Evolutionary conservation across 2,113 vertebrate genomes (phyloP), one percentile per base, ranked within the genome.

Genomic region (Formicarius rufipectus): DNA sequence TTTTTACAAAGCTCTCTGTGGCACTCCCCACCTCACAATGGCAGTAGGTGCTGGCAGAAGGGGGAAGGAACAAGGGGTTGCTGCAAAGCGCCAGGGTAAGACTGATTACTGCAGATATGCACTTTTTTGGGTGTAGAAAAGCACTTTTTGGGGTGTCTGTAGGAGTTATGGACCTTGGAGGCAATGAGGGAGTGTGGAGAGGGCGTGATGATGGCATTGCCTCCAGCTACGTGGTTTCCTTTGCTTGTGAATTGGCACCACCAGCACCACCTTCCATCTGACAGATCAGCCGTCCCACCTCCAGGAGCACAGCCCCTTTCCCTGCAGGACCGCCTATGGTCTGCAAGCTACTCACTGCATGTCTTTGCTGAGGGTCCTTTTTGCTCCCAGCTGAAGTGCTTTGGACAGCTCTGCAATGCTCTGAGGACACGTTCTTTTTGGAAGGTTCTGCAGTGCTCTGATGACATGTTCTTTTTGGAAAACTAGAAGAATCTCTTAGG

Each of bases 1-100:
- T 86, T 93, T 97, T 95, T 62, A 92, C 92, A 92, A 75, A 96
- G 75, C 62, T 90, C 42, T 68, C 68, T 72, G 91, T 60, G 78
- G 85, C 2, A 40, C 56, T 44, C 24, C 40, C 75, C 77, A 84
- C 81, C 91, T 97, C 96, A 96, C 92, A 86, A 94, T 33, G 56
- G 79, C 73, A 75, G 72, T 15, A 93, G 81, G 69, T 63, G 93
- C 93, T 90, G 79, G 76, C 12, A 49, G 69, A 83, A 80, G 23
- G 30, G 18, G 39, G 69, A 74, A 80, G 73, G 31, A 67, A n/a
- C 52, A 67, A 69, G 62, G 5, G 37, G 67, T 18, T 37, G n/a
- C 82, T 80, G 63, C 71, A 44, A 66, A 68, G 76, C 0, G 1
- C 44, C 16, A 20, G n/a, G 25, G 58, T 44, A 39, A 53, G 22